Conservation (phyloP, 2,888 invertebrate species). For the Drosophila imparisetae region DNA sequence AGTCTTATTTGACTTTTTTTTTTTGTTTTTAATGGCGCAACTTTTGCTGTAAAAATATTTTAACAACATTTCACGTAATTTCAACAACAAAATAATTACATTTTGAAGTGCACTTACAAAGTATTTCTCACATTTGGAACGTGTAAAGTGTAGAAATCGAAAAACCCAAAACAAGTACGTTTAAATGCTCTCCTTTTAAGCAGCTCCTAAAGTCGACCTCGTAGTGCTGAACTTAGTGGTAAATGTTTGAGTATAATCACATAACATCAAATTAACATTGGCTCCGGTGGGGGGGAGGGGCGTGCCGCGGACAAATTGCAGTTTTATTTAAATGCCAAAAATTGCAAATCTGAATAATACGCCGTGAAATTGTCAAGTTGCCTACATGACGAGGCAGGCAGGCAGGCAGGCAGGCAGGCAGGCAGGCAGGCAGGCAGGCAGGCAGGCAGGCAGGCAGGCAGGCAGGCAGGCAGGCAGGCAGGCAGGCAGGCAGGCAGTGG, state of each 20-base stretch:
- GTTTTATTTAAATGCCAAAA: conserved; percentile 82
- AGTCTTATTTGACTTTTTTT: conserved; percentile 16
- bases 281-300: conserved; percentile 11
- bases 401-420: neutral
- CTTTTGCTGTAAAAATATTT: conserved; percentile 73
- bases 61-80: conserved; percentile 78
- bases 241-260: conserved; percentile 62
- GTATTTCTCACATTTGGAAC: conserved; percentile 64
- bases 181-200: neutral
- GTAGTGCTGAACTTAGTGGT: conserved; percentile 41
- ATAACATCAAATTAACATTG: conserved; percentile 71
- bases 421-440: neutral
- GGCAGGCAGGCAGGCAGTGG: neutral
- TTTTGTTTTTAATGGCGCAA: conserved; percentile 64
- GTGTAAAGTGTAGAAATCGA: conserved; percentile 49
- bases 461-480: neutral
- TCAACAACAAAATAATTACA: conserved; percentile 72
- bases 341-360: conserved; percentile 78
- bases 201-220: neutral
- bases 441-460: neutral
- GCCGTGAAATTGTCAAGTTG: conserved; percentile 80
- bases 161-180: neutral
- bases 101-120: conserved; percentile 69
- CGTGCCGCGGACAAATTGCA: conserved; percentile 73
- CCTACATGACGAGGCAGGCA: neutral